These are phyloP conservation scores for Sakesphorus luctuosus DNA, from an alignment of 2,113 vertebrate genomes.

Conservation along the genomic window DNA sequence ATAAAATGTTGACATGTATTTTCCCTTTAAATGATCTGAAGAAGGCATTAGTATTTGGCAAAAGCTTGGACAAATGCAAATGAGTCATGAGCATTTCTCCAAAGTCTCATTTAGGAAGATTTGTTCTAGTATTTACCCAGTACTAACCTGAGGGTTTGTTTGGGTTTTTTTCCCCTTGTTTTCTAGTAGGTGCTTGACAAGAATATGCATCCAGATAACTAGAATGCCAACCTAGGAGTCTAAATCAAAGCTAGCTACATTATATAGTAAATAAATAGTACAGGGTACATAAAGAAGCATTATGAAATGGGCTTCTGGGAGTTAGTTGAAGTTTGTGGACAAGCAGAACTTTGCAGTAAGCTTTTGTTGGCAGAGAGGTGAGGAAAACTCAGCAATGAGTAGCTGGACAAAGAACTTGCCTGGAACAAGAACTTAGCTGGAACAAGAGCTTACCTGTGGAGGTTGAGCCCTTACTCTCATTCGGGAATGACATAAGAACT, in stretches of 20 bases:
- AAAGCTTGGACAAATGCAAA: background rate
- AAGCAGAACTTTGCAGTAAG: background rate
- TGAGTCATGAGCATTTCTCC: background rate
- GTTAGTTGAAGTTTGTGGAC: background rate
- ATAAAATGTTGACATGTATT: background rate
- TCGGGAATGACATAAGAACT: accelerated
- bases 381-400: background rate
- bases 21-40: background rate
- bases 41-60: background rate
- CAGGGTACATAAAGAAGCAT: background rate
- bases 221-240: background rate
- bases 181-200: background rate
- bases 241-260: background rate
- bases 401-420: background rate
- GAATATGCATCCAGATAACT: background rate
- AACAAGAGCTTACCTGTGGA: background rate
- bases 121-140: background rate
- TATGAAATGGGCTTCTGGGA: background rate
- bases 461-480: accelerated
- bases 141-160: background rate
- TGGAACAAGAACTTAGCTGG: background rate
- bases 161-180: background rate
- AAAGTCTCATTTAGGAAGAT: background rate
- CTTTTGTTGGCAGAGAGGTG: background rate
- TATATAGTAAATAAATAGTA: background rate